phyloP scores from a whole-genome alignment of 2,888 invertebrate species.

The Nephrotoma guestfalica region DNA sequence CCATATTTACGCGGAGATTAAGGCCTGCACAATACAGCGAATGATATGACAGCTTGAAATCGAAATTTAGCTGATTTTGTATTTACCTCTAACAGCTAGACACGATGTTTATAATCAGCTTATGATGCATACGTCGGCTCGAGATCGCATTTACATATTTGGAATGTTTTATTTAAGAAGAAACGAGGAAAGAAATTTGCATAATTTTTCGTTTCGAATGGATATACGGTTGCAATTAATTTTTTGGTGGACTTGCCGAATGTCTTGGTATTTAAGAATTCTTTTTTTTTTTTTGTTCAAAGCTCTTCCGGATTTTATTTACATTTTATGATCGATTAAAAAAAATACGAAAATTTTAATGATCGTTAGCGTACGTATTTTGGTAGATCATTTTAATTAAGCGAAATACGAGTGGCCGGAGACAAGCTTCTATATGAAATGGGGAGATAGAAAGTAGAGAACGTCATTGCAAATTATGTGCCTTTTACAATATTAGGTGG shows the following conservation, averaged over 20 bases:
- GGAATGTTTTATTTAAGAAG: neutral
- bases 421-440: neutral
- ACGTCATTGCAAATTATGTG: neutral
- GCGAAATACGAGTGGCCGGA: neutral
- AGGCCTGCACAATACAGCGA: neutral
- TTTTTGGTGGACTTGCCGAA: neutral
- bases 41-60: neutral
- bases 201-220: neutral
- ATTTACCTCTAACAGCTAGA: neutral
- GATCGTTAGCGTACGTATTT: neutral
- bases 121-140: neutral
- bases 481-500: neutral
- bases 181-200: neutral
- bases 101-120: neutral
- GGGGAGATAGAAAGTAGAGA: neutral
- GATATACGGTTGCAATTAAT: neutral
- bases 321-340: neutral
- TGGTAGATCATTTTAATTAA: neutral
- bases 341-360: neutral
- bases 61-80: neutral
- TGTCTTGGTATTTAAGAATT: neutral
- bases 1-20: neutral
- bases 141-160: neutral
- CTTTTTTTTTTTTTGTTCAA: neutral
- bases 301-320: neutral